Conservation (phyloP, 2,888 invertebrate species). For the Molorchus minor region DNA sequence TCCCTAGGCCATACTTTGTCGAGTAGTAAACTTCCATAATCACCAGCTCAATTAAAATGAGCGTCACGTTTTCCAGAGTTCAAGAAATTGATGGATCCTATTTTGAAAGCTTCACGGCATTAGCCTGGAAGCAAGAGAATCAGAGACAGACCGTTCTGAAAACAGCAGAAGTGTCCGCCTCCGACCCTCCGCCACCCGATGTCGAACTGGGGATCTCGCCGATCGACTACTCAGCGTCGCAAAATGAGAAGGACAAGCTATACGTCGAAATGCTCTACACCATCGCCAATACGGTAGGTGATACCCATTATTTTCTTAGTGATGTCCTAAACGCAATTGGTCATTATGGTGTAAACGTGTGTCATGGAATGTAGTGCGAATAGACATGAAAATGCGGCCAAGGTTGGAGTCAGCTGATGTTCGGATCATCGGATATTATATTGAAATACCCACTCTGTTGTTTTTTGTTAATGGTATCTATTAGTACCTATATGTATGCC, state of each 20-base stretch:
- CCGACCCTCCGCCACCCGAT: slow-evolving; percentile 69
- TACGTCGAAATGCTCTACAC: slow-evolving; percentile 95
- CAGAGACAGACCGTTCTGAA: slow-evolving; percentile 81
- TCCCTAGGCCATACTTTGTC: background rate
- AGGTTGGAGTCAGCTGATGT: no score
- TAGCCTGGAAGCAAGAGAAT: slow-evolving; percentile 93
- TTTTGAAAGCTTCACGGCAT: slow-evolving; percentile 92
- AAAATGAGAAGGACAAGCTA: slow-evolving; percentile 73
- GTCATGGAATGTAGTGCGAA: no score
- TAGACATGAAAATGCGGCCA: no score
- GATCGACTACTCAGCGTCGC: slow-evolving; percentile 59
- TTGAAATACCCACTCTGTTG: no score
- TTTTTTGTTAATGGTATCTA: no score
- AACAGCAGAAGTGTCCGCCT: slow-evolving; percentile 70
- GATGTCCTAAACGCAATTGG: background rate
- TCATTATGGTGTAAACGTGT: no score
- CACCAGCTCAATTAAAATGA: slow-evolving; percentile 7
- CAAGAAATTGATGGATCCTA: slow-evolving; percentile 95
- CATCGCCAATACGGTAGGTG: slow-evolving; percentile 89
- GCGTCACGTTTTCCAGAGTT: slow-evolving; percentile 69
- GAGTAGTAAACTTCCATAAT: slow-evolving; percentile 8
- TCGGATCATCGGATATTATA: no score
- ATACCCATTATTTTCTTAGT: background rate
- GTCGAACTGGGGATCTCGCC: slow-evolving; percentile 58
- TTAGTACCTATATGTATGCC: no score